Evolutionary conservation across 1,140 invertebrate genomes (phyloP).

Genomic region (Elymnias hypermnestra): DNA sequence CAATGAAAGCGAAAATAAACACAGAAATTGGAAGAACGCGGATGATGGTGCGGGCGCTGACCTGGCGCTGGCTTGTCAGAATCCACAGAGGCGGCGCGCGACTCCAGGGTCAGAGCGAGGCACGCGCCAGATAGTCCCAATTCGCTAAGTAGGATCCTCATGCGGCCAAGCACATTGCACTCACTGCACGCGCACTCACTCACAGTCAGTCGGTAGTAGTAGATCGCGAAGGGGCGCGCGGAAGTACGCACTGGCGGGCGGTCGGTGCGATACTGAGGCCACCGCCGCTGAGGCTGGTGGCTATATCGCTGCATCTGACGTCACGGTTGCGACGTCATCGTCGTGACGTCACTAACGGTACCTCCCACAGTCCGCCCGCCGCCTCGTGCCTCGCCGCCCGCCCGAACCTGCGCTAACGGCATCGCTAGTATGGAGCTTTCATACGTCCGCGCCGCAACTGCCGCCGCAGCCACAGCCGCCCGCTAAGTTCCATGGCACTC

Average conservation of each 20-base stretch:
- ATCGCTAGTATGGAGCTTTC: constrained; percentile 70
- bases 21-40: constrained; percentile 65
- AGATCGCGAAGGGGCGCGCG: constrained; percentile 52
- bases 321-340: constrained; percentile 68
- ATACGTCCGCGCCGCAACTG: constrained; percentile 38
- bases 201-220: constrained; percentile 53
- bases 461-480: constrained; percentile 21
- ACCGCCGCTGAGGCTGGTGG: constrained; percentile 67
- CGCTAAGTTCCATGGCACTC: constrained; percentile 29
- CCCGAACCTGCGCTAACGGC: constrained; percentile 73
- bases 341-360: constrained; percentile 73
- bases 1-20: constrained; percentile 74
- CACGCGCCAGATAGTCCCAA: constrained; percentile 73
- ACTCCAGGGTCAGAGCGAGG: constrained; percentile 70
- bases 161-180: constrained; percentile 73
- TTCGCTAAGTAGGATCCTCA: constrained; percentile 77
- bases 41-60: constrained; percentile 65
- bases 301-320: constrained; percentile 74
- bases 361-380: constrained; percentile 70
- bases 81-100: constrained; percentile 69
- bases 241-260: constrained; percentile 61
- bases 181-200: constrained; percentile 72
- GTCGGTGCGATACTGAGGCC: constrained; percentile 74
- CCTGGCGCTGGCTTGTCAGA: constrained; percentile 72
- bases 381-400: constrained; percentile 56